phyloP scores from a whole-genome alignment of 1,140 invertebrate genomes.

The Sipha flava region DNA sequence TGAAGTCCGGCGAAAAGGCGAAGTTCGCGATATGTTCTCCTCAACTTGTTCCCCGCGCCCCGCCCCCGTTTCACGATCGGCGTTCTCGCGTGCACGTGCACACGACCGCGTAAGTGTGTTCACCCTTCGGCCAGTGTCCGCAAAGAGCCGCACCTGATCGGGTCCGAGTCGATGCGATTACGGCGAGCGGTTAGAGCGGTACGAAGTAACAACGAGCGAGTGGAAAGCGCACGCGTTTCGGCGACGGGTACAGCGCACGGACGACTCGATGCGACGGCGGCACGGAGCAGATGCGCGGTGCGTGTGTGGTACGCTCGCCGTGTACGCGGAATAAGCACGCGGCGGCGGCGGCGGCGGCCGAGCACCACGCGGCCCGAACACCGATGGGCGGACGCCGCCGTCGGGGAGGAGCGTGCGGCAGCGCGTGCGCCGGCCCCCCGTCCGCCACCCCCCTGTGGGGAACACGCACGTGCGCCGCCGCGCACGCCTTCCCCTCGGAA shows the following conservation, averaged over 20 bases:
- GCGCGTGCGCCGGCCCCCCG: constrained; percentile 31
- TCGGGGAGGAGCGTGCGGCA: constrained; percentile 10
- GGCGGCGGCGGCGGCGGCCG: constrained; percentile 35
- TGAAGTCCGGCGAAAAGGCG: background rate
- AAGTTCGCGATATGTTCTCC: background rate
- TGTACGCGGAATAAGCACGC: constrained; percentile 39
- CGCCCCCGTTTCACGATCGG: no score
- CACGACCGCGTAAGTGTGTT: no score
- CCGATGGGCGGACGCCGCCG: background rate
- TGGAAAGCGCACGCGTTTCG: background rate
- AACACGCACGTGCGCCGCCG: background rate
- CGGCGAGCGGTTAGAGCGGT: background rate
- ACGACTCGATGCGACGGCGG: background rate
- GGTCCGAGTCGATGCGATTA: no score
- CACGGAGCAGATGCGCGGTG: background rate
- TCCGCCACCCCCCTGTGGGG: background rate
- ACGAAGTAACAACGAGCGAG: no score
- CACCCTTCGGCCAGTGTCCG: no score
- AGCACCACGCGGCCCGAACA: constrained; percentile 21
- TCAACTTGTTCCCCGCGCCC: no score
- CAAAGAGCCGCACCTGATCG: no score
- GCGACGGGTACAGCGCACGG: background rate
- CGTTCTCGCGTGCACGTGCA: no score
- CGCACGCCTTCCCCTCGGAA: background rate
- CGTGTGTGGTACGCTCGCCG: background rate